Evolutionary conservation across 2,797 vertebrate species (phyloP).

Genomic region (Mormyrops boulengeri): DNA sequence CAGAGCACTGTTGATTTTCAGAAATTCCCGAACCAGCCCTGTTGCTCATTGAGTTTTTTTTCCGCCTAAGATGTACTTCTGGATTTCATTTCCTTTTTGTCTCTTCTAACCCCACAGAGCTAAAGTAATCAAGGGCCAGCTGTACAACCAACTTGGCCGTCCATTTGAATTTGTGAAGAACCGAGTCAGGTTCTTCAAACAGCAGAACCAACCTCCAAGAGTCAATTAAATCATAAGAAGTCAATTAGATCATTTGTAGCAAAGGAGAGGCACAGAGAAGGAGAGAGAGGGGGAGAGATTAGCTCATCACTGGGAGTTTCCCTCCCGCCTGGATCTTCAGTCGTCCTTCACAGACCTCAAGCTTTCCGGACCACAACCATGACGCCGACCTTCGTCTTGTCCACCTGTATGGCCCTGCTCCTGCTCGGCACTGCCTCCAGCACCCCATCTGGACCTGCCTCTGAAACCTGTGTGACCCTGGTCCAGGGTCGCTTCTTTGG

Average conservation of each 20-base stretch:
- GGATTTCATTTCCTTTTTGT: slow-evolving; percentile 23
- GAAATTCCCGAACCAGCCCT: neutral
- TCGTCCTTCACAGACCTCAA: neutral
- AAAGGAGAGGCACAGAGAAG: slow-evolving; percentile 35
- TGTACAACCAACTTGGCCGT: neutral
- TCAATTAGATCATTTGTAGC: neutral
- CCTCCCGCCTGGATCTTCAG: neutral
- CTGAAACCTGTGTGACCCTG: slow-evolving; percentile 79
- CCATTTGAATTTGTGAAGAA: neutral
- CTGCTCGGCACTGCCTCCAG: slow-evolving; percentile 67
- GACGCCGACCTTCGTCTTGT: slow-evolving; percentile 50
- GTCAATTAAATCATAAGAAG: neutral
- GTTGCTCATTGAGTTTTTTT: slow-evolving; percentile 5
- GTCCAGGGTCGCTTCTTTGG: slow-evolving; percentile 97
- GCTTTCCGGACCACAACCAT: slow-evolving; percentile 44
- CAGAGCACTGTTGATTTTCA: neutral
- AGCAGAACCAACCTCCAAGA: neutral
- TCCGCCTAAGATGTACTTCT: neutral
- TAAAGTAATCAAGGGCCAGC: neutral
- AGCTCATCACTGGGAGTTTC: slow-evolving; percentile 16
- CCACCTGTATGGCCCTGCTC: slow-evolving; percentile 55
- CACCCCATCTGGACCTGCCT: slow-evolving; percentile 67
- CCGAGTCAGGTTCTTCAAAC: neutral
- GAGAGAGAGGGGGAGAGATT: slow-evolving; percentile 22
- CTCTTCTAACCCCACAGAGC: slow-evolving; percentile 42